These are phyloP conservation scores for Pangasius larnaudii DNA, from an alignment of 2,797 vertebrate genomes.

Conservation along the genomic window DNA sequence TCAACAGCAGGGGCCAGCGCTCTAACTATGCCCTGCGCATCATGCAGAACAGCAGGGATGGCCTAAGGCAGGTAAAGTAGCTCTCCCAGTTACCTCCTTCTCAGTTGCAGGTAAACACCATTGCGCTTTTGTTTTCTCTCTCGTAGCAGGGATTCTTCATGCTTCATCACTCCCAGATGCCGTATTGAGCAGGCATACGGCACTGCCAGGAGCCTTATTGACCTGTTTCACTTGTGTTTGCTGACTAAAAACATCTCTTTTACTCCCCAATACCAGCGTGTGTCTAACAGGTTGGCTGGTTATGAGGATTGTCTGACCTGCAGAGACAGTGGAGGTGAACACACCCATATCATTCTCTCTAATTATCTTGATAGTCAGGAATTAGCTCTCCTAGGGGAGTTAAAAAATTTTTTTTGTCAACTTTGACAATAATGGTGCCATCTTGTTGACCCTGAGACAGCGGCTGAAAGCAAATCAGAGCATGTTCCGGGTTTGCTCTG, in stretches of 20 bases:
- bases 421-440: conserved; percentile 49
- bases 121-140: background rate
- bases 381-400: conserved; percentile 39
- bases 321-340: conserved; percentile 18
- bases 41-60: conserved; percentile 88
- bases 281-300: conserved; percentile 22
- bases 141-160: conserved; percentile 7
- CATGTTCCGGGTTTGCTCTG: background rate
- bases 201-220: conserved; percentile 6
- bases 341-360: conserved; percentile 38
- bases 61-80: conserved; percentile 90
- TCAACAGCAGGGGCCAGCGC: conserved; percentile 98
- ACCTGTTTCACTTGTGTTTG: conserved; percentile 5
- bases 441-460: conserved; percentile 35
- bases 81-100: conserved; percentile 15
- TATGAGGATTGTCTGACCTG: conserved; percentile 24
- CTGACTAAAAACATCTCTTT: conserved; percentile 9
- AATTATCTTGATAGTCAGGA: conserved; percentile 36
- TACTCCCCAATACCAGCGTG: conserved; percentile 4
- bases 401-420: background rate
- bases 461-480: conserved; percentile 6
- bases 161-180: conserved; percentile 18
- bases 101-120: conserved; percentile 37
- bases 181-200: background rate
- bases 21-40: conserved; percentile 95